Evolutionary conservation across 2,797 vertebrate species (phyloP).

Genomic region (Lycodopsis pacificus): DNA sequence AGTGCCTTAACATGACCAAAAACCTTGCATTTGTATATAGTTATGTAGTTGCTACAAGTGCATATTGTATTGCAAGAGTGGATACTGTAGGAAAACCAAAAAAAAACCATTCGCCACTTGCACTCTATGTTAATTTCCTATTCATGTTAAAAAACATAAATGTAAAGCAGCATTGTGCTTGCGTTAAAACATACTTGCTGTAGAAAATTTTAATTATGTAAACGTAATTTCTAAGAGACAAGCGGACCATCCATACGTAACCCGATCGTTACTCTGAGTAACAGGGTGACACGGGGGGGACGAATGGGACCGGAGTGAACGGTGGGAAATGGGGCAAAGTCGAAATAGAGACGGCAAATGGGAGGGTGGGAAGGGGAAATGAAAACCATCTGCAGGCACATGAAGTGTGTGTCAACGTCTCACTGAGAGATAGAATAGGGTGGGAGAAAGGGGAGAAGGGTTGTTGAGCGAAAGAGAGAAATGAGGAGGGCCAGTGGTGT

Average conservation of each 20-base stretch:
- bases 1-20: background rate
- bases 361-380: constrained; percentile 63
- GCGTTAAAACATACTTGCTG: background rate
- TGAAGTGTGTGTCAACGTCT: constrained; percentile 59
- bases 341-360: constrained; percentile 43
- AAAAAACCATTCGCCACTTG: background rate
- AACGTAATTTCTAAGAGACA: background rate
- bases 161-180: background rate
- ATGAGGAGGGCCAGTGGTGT: constrained; percentile 46
- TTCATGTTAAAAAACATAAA: background rate
- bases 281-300: constrained; percentile 18
- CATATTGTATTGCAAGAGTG: background rate
- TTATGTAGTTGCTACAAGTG: background rate
- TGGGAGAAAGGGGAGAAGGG: constrained; percentile 38
- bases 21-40: background rate
- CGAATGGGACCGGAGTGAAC: constrained; percentile 23
- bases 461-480: constrained; percentile 44
- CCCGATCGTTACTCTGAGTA: background rate
- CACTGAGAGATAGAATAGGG: constrained; percentile 41
- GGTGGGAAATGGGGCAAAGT: constrained; percentile 52
- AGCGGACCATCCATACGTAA: background rate
- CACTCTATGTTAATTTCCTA: background rate
- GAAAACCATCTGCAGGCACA: constrained; percentile 70
- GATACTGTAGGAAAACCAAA: background rate
- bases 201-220: background rate